Conservation (phyloP, 2,888 invertebrate species). For the Nomada fucata region DNA sequence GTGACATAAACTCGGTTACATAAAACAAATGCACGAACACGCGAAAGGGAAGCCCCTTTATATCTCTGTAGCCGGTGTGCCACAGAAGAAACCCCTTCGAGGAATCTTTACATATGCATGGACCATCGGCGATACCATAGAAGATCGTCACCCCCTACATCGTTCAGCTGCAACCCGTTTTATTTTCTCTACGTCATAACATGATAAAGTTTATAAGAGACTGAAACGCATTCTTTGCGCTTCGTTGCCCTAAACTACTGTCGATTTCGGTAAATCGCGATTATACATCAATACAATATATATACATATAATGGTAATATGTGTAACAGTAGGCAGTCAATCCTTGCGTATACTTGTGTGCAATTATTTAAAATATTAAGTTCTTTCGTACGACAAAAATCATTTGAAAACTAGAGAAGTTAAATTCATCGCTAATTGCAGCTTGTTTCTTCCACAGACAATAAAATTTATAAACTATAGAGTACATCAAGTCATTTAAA, state of each 20-base stretch:
- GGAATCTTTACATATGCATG: conserved; percentile 81
- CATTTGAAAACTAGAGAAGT: too few species aligned
- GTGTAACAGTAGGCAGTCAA: too few species aligned
- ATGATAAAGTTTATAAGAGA: conserved; percentile 31
- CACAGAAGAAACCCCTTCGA: conserved; percentile 74
- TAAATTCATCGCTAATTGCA: too few species aligned
- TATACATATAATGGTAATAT: too few species aligned
- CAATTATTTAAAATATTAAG: not conserved
- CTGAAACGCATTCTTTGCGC: not conserved
- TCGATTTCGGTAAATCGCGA: too few species aligned
- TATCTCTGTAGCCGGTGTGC: conserved; percentile 42
- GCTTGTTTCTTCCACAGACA: too few species aligned
- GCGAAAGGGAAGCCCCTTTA: conserved; percentile 65
- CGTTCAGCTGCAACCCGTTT: conserved; percentile 18
- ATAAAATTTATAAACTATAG: too few species aligned
- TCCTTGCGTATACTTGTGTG: too few species aligned
- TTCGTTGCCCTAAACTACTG: not conserved
- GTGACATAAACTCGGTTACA: conserved; percentile 80
- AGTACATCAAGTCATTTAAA: too few species aligned
- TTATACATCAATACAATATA: too few species aligned
- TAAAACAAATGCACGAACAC: conserved; percentile 76
- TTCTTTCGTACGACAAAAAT: too few species aligned
- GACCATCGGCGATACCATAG: conserved; percentile 74
- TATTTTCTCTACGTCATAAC: conserved; percentile 60
- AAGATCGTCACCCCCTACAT: conserved; percentile 54